Percentiles rank a stretch among this genome's conserved stretches.
phyloP scores from a whole-genome alignment of 2,888 invertebrate genomes.

The Cerceris rybyensis region DNA sequence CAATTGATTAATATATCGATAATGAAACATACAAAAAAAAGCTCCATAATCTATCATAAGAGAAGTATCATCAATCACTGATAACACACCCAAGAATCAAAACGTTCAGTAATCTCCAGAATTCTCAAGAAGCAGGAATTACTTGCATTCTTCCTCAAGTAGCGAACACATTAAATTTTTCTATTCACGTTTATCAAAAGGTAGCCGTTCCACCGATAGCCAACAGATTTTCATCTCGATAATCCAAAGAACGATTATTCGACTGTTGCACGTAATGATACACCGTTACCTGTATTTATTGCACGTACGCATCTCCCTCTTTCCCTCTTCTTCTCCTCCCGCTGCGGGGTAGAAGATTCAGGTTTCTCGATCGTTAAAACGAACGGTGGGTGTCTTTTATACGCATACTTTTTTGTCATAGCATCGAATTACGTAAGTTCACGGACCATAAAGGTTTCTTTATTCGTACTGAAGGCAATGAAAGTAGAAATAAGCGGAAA shows the following conservation, averaged over 20 bases:
- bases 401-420: not conserved
- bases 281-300: slow-evolving; percentile 33
- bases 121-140: no score
- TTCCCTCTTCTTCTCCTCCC: slow-evolving; percentile 4
- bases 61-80: no score
- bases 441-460: not conserved
- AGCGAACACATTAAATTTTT: not conserved
- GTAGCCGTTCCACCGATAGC: not conserved
- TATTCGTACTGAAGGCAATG: not conserved
- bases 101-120: no score
- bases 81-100: no score
- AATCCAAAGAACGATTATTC: slow-evolving; percentile 27
- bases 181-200: not conserved
- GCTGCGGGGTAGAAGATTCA: slow-evolving; percentile 25
- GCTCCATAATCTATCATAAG: no score
- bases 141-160: no score
- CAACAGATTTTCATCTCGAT: slow-evolving; percentile 8
- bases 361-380: slow-evolving; percentile 39
- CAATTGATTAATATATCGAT: no score
- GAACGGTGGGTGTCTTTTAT: slow-evolving; percentile 8
- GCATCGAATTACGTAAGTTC: slow-evolving; percentile 13
- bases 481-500: not conserved
- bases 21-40: no score
- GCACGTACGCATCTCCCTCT: slow-evolving; percentile 1
- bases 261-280: slow-evolving; percentile 13